Conservation (phyloP, 35 echinoderm and acorn worm species). For the Lytechinus variegatus region DNA sequence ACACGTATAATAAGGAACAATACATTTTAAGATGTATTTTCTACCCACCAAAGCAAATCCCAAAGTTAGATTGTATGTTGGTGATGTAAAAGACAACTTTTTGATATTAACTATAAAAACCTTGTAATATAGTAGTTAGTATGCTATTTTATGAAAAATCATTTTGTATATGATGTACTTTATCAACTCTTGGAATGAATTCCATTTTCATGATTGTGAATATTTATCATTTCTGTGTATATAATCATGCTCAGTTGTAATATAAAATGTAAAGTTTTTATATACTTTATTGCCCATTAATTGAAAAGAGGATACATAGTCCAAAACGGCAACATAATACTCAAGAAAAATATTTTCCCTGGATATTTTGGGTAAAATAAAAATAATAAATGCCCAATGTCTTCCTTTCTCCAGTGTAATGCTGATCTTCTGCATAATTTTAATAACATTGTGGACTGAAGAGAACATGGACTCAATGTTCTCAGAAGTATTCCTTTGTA, state of each 20-base stretch:
- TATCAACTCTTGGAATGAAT: slow-evolving; percentile 3
- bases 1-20: not conserved
- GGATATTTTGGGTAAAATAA: not conserved
- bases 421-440: not conserved
- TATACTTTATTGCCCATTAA: too few relatives aligned
- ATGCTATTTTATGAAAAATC: not conserved
- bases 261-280: not conserved
- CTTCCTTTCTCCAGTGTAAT: not conserved
- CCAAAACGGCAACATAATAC: not conserved
- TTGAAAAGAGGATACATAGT: too few relatives aligned
- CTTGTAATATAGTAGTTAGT: slow-evolving; percentile 5
- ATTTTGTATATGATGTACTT: slow-evolving; percentile 1
- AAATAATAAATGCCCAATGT: not conserved
- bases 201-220: not conserved
- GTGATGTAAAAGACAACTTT: not conserved
- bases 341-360: not conserved
- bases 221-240: not conserved
- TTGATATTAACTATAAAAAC: not conserved
- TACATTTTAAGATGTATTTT: not conserved
- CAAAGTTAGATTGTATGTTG: not conserved
- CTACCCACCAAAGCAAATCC: not conserved
- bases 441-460: not conserved
- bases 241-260: slow-evolving; percentile 12
- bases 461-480: not conserved
- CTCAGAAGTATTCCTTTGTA: not conserved